phyloP scores from a whole-genome alignment of 2,113 vertebrate species.

The Etheostoma cragini region DNA sequence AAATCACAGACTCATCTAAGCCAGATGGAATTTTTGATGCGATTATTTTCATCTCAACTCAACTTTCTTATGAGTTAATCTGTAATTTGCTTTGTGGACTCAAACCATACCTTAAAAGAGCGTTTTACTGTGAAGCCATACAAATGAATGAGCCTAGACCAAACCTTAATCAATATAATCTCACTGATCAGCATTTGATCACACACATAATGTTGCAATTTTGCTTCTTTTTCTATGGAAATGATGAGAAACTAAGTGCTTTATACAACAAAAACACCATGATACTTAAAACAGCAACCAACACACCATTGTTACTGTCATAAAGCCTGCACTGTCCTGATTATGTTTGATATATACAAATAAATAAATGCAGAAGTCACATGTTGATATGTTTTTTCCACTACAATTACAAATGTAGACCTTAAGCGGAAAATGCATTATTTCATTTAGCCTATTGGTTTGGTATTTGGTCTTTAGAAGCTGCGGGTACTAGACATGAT shows the following conservation, averaged over 20 bases:
- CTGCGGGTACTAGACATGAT: too few relatives aligned
- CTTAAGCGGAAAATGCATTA: too few relatives aligned
- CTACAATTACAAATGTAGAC: too few relatives aligned
- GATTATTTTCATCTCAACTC: too few relatives aligned
- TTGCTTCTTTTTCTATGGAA: neutral
- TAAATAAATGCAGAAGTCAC: too few relatives aligned
- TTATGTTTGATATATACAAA: too few relatives aligned
- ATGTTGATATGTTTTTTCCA: too few relatives aligned
- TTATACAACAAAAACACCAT: neutral
- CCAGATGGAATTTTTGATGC: neutral
- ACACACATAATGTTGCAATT: neutral
- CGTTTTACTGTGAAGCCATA: neutral
- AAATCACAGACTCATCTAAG: neutral
- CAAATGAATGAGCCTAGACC: neutral
- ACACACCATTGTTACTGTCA: neutral
- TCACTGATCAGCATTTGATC: neutral
- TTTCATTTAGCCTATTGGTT: too few relatives aligned
- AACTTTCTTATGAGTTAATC: too few relatives aligned
- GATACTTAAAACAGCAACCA: neutral
- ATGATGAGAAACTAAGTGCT: neutral
- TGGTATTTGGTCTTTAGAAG: too few relatives aligned
- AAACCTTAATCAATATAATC: neutral
- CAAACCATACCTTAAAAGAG: neutral
- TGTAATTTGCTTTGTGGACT: neutral
- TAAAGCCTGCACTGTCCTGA: too few relatives aligned